Percentiles rank a stretch among this genome's conserved stretches.
phyloP scores from a whole-genome alignment of 1,140 invertebrate genomes.

The Cryptotermes secundus region DNA sequence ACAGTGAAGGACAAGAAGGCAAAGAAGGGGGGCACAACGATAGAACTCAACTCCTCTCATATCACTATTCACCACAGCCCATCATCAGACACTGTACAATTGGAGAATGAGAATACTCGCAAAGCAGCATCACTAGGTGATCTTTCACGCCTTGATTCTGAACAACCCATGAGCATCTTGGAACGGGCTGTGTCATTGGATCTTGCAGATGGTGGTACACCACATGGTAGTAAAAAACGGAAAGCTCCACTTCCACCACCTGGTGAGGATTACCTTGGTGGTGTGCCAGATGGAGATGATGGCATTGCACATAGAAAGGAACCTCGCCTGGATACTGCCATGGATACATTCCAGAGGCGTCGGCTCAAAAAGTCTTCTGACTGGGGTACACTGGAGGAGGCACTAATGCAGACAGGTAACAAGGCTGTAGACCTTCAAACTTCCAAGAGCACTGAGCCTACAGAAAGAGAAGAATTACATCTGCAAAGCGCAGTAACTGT shows the following conservation, averaged over 20 bases:
- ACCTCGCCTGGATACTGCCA: slow-evolving; percentile 61
- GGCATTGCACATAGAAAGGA: slow-evolving; percentile 53
- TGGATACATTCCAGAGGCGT: slow-evolving; percentile 64
- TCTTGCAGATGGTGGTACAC: slow-evolving; percentile 64
- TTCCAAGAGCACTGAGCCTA: neutral
- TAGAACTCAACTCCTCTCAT: slow-evolving; percentile 70
- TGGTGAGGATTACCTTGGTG: slow-evolving; percentile 48
- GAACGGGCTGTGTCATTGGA: slow-evolving; percentile 81
- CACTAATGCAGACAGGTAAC: slow-evolving; percentile 54
- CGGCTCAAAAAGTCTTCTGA: slow-evolving; percentile 70
- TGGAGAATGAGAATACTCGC: slow-evolving; percentile 63
- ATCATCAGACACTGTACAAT: slow-evolving; percentile 54
- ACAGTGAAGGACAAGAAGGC: slow-evolving; percentile 29
- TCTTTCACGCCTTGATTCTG: slow-evolving; percentile 68
- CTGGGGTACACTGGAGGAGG: slow-evolving; percentile 74
- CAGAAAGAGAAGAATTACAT: neutral
- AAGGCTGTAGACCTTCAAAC: neutral
- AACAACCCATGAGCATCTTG: slow-evolving; percentile 55
- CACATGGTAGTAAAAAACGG: slow-evolving; percentile 64
- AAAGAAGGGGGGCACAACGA: slow-evolving; percentile 53
- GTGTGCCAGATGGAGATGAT: slow-evolving; percentile 39
- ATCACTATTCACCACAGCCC: slow-evolving; percentile 72
- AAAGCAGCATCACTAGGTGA: slow-evolving; percentile 81
- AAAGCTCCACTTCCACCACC: slow-evolving; percentile 58
- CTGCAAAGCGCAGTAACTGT: neutral